Evolutionary conservation across 2,113 vertebrate genomes (phyloP).

Genomic region (Vombatus ursinus): DNA sequence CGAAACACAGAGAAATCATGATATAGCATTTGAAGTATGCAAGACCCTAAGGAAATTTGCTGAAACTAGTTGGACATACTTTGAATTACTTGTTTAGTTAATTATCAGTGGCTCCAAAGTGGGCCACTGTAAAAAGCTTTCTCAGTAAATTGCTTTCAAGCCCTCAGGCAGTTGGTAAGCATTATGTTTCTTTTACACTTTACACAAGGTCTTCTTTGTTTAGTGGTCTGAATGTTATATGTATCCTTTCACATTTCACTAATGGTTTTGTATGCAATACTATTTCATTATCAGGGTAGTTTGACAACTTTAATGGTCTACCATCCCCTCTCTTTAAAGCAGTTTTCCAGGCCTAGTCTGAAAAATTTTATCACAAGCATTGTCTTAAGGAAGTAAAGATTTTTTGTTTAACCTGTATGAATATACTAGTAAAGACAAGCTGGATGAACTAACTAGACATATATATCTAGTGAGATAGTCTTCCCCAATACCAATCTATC

Average conservation of each 20-base stretch:
- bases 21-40: slow-evolving; percentile 67
- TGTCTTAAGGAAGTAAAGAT: background rate
- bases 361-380: slow-evolving; percentile 12
- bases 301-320: slow-evolving; percentile 37
- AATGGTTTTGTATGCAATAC: slow-evolving; percentile 6
- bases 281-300: slow-evolving; percentile 1
- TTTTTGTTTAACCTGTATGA: slow-evolving; percentile 22
- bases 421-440: slow-evolving; percentile 8
- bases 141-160: slow-evolving; percentile 80
- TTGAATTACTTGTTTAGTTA: slow-evolving; percentile 80
- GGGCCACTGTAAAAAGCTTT: slow-evolving; percentile 77
- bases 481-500: slow-evolving; percentile 51
- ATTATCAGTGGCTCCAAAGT: slow-evolving; percentile 79
- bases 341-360: background rate
- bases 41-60: slow-evolving; percentile 72
- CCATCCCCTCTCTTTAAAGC: slow-evolving; percentile 12
- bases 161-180: slow-evolving; percentile 72
- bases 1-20: slow-evolving; percentile 57
- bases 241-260: slow-evolving; percentile 63
- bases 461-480: slow-evolving; percentile 34
- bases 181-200: slow-evolving; percentile 68
- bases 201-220: slow-evolving; percentile 79
- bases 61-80: slow-evolving; percentile 62
- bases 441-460: slow-evolving; percentile 28
- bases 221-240: slow-evolving; percentile 44